Conservation (phyloP, 2,888 invertebrate species). For the Cryptocephalus moraei region DNA sequence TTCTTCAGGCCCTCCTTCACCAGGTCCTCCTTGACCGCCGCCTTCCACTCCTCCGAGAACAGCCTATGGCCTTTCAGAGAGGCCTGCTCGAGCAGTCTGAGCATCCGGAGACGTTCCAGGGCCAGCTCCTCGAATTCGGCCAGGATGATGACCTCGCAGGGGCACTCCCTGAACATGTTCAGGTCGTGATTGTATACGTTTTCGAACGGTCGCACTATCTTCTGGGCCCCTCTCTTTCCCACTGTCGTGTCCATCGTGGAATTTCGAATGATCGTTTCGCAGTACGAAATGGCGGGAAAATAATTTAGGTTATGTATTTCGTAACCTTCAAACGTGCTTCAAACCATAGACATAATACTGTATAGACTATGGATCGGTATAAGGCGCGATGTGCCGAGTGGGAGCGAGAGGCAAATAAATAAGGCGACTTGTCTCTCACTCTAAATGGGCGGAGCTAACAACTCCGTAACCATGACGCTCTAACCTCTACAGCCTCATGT, state of each 20-base stretch:
- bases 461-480: no score
- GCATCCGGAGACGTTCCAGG: constrained; percentile 67
- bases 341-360: no score
- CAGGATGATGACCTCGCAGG: constrained; percentile 60
- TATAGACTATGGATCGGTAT: no score
- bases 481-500: no score
- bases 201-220: constrained; percentile 30
- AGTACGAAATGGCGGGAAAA: no score
- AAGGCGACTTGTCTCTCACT: no score
- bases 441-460: no score
- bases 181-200: constrained; percentile 63
- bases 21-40: constrained; percentile 52
- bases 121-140: constrained; percentile 83
- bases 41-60: constrained; percentile 58
- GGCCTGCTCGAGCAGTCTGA: constrained; percentile 68
- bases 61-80: constrained; percentile 52
- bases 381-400: no score
- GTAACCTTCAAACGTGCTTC: no score
- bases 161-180: constrained; percentile 69
- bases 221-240: constrained; percentile 24
- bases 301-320: no score
- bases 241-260: constrained; percentile 23
- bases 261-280: no score
- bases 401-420: no score
- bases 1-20: constrained; percentile 57